Evolutionary conservation across 2,113 vertebrate species (phyloP).

Genomic region (Cygnus atratus): DNA sequence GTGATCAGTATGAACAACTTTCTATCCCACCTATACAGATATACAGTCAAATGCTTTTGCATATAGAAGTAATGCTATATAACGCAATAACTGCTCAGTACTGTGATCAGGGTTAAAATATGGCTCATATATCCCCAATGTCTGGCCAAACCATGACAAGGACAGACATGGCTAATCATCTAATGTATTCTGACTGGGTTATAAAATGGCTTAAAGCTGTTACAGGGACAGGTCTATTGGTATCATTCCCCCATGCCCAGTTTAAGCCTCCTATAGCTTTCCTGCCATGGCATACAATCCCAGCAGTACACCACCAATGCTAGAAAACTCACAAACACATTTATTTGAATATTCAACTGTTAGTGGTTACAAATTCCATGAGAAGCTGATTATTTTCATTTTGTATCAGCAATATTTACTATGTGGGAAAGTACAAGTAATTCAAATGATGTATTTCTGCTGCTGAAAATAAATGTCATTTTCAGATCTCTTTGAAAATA

Average conservation of each 20-base stretch:
- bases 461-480: conserved; percentile 9
- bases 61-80: not conserved
- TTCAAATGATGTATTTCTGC: not conserved
- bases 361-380: not conserved
- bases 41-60: not conserved
- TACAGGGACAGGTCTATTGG: not conserved
- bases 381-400: not conserved
- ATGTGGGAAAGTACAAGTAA: conserved; percentile 3
- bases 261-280: not conserved
- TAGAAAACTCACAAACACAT: not conserved
- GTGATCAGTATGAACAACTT: not conserved
- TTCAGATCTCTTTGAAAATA: conserved; percentile 25
- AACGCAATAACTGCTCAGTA: not conserved
- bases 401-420: not conserved
- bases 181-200: not conserved
- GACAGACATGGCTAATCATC: not conserved
- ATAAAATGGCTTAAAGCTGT: not conserved
- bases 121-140: not conserved
- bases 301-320: not conserved
- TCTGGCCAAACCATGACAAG: not conserved
- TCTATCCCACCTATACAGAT: not conserved
- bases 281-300: not conserved
- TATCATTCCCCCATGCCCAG: not conserved
- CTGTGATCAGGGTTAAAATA: not conserved
- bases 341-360: not conserved